A percentile compares a stretch with the other conserved stretches of the same genome.
Evolutionary conservation across 2,113 vertebrate genomes (phyloP).

Genomic region (Cyanoderma ruficeps): DNA sequence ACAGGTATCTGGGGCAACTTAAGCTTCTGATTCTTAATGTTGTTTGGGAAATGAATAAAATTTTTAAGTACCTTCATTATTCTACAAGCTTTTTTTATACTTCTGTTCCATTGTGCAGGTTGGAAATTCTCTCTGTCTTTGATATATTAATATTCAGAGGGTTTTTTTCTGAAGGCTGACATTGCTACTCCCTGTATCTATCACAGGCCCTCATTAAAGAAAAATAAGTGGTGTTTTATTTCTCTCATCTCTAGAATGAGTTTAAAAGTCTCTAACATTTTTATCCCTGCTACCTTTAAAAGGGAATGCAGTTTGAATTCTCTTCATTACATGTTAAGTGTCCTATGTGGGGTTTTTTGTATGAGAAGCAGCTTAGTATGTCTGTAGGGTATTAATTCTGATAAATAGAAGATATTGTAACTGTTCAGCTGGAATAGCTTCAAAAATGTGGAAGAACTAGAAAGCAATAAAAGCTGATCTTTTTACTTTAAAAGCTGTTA

Average conservation of each 20-base stretch:
- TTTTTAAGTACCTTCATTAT: not conserved
- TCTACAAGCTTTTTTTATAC: not conserved
- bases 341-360: rapidly evolving
- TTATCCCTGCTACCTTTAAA: not conserved
- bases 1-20: not conserved
- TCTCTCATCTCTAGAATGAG: not conserved
- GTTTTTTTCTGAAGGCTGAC: not conserved
- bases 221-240: not conserved
- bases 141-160: not conserved
- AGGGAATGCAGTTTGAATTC: not conserved
- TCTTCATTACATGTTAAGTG: not conserved
- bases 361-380: not conserved
- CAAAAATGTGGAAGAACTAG: not conserved
- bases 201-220: not conserved
- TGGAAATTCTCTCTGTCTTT: not conserved
- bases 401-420: not conserved
- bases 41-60: not conserved
- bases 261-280: not conserved
- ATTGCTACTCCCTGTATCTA: not conserved
- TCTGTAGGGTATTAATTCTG: not conserved
- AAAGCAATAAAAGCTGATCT: not conserved
- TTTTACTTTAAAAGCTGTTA: not conserved
- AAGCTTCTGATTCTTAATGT: not conserved
- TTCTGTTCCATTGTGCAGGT: not conserved
- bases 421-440: not conserved